phyloP scores from a whole-genome alignment of 2,888 invertebrate genomes.

The Helobdella robusta region DNA sequence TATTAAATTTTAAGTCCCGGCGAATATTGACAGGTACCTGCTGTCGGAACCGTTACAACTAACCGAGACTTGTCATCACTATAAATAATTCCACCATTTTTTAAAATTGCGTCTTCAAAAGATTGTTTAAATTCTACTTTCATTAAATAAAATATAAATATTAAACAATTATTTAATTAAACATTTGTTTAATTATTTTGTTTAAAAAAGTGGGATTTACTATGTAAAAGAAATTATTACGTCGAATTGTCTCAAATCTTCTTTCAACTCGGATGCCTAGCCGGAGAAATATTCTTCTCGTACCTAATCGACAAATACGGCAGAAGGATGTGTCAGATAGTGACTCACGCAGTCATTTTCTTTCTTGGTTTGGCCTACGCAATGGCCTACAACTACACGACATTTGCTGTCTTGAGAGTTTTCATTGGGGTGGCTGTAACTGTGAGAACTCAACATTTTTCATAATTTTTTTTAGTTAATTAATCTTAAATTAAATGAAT shows the following conservation, averaged over 20 bases:
- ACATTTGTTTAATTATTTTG: too few species aligned
- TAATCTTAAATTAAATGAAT: too few species aligned
- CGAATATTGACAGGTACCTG: too few species aligned
- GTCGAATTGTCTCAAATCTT: slow-evolving; percentile 30
- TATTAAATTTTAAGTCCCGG: too few species aligned
- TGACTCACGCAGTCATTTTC: slow-evolving; percentile 9
- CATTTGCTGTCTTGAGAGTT: slow-evolving; percentile 24
- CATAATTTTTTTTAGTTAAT: too few species aligned
- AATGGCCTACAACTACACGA: slow-evolving; percentile 26
- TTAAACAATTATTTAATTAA: too few species aligned
- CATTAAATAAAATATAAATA: too few species aligned
- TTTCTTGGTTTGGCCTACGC: slow-evolving; percentile 20
- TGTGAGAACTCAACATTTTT: background rate
- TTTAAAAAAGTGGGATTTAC: slow-evolving; percentile 31
- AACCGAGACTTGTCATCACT: too few species aligned
- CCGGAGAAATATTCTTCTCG: slow-evolving; percentile 18
- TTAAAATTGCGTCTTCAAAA: too few species aligned
- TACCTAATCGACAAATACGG: slow-evolving; percentile 28
- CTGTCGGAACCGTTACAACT: too few species aligned
- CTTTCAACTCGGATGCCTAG: slow-evolving; percentile 24
- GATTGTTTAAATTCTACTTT: too few species aligned
- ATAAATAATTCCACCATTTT: too few species aligned
- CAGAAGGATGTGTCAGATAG: slow-evolving; percentile 23
- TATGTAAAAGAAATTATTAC: slow-evolving; percentile 31
- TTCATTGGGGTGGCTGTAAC: slow-evolving; percentile 15